Conservation (phyloP, 2,797 vertebrate genomes). For the Phylloscopus collybita region DNA sequence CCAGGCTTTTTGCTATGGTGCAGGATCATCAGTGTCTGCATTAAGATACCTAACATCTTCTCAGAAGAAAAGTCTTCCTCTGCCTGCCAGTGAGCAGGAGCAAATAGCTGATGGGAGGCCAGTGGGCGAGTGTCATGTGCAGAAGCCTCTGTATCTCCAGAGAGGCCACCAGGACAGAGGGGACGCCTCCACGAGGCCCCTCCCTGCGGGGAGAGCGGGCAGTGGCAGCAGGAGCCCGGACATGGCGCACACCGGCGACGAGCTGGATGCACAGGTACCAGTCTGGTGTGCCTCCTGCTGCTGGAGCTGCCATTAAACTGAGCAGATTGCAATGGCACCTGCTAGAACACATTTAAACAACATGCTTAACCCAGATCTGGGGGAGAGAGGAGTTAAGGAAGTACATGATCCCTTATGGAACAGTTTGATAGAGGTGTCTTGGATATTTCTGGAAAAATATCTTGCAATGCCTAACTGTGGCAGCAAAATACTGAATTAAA, state of each 20-base stretch:
- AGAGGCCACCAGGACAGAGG: conserved; percentile 53
- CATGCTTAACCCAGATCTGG: background rate
- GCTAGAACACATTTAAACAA: background rate
- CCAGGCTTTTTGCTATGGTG: conserved; percentile 78
- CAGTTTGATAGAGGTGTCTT: background rate
- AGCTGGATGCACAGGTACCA: conserved; percentile 3
- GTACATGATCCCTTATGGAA: background rate
- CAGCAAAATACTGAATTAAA: background rate
- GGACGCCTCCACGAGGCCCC: background rate
- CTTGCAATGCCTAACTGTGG: background rate
- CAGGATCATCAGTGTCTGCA: conserved; percentile 69
- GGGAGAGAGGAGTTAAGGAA: background rate
- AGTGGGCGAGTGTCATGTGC: background rate
- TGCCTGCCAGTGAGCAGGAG: background rate
- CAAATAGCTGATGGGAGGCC: conserved; percentile 5
- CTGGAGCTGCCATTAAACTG: background rate
- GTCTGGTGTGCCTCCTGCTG: background rate
- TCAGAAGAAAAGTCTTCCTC: conserved; percentile 32
- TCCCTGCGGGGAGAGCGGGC: background rate
- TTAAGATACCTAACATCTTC: conserved; percentile 52
- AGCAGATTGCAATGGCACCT: background rate
- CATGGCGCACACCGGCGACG: background rate
- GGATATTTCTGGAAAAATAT: background rate
- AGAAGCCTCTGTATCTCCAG: background rate
- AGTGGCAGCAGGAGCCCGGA: conserved; percentile 24